Conservation (phyloP, 1,140 invertebrate genomes). For the Pogonus chalceus region DNA sequence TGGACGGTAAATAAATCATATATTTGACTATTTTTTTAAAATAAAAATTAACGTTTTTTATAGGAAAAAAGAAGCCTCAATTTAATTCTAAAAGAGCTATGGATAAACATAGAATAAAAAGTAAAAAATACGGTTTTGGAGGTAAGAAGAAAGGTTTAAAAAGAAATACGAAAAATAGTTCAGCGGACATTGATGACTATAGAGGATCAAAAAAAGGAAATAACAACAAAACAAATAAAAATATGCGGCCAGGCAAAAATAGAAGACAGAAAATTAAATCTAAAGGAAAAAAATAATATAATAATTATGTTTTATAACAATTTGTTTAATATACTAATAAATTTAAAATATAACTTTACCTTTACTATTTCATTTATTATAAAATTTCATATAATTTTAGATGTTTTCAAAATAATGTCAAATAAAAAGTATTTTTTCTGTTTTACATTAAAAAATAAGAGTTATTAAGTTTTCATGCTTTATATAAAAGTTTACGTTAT, state of each 20-base stretch:
- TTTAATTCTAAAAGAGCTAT: constrained; percentile 38
- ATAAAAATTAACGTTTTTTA: too few relatives aligned
- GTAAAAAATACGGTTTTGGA: constrained; percentile 89
- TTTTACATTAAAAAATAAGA: too few relatives aligned
- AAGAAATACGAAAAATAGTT: constrained; percentile 74
- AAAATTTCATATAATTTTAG: too few relatives aligned
- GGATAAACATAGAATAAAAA: constrained; percentile 58
- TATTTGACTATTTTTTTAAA: too few relatives aligned
- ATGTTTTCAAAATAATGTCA: too few relatives aligned
- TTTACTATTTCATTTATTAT: too few relatives aligned
- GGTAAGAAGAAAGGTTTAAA: constrained; percentile 89
- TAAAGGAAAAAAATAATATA: constrained; percentile 18
- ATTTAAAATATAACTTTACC: too few relatives aligned
- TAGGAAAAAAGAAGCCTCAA: neutral
- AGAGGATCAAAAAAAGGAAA: constrained; percentile 19
- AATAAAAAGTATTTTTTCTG: too few relatives aligned
- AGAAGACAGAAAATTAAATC: constrained; percentile 23
- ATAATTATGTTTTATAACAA: too few relatives aligned
- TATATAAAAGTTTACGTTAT: too few relatives aligned
- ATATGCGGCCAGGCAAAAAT: constrained; percentile 26
- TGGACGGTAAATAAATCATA: constrained; percentile 73
- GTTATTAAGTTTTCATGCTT: too few relatives aligned
- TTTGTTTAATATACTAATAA: too few relatives aligned
- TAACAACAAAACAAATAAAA: constrained; percentile 15
- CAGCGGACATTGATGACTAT: constrained; percentile 52